Percentiles rank a stretch among this genome's conserved stretches.
phyloP scores from a whole-genome alignment of 2,888 invertebrate genomes.

The Eupithecia dodoneata region DNA sequence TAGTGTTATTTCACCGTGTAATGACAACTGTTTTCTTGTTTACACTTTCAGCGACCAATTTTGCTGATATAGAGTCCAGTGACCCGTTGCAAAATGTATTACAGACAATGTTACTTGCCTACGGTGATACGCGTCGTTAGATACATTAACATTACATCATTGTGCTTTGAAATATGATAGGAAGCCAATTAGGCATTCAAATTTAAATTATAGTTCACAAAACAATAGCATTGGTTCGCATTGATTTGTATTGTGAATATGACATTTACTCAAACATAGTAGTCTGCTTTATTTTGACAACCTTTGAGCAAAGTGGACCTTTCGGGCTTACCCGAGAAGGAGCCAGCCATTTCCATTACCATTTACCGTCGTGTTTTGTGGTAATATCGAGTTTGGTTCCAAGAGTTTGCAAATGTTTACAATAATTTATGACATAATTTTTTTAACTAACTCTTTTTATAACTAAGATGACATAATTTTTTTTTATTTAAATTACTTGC shows the following conservation, averaged over 20 bases:
- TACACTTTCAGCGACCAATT: neutral
- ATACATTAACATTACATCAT: constrained; percentile 25
- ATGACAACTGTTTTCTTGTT: neutral
- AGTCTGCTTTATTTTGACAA: too few species aligned
- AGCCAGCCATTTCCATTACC: too few species aligned
- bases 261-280: neutral
- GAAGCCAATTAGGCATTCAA: constrained; percentile 2
- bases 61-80: constrained; percentile 28
- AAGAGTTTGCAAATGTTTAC: too few species aligned
- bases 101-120: constrained; percentile 7
- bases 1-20: neutral
- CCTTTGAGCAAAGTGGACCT: too few species aligned
- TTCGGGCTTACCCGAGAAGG: too few species aligned
- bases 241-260: neutral
- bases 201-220: neutral
- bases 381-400: too few species aligned
- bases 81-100: constrained; percentile 32
- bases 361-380: too few species aligned
- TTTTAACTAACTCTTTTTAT: too few species aligned
- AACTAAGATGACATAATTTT: too few species aligned
- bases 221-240: neutral
- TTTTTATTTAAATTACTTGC: too few species aligned
- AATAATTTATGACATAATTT: too few species aligned
- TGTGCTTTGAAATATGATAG: neutral
- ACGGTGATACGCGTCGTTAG: constrained; percentile 39